Conservation (phyloP, 2,797 vertebrate species). For the Hoplostethus atlanticus region DNA sequence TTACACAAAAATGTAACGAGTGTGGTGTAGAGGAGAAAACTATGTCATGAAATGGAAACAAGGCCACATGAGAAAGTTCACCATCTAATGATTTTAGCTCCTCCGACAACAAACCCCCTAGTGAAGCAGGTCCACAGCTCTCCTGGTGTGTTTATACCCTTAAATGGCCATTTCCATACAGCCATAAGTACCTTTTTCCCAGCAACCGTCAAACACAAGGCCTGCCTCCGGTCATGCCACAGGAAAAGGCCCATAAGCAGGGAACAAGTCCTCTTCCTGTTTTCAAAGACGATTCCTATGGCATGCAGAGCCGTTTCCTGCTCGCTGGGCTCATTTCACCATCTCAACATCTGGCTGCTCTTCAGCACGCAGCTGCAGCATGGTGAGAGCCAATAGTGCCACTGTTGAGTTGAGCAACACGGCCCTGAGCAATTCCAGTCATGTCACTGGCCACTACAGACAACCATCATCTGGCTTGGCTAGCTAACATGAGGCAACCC, state of each 20-base stretch:
- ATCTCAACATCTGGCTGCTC: constrained; percentile 88
- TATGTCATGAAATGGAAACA: neutral
- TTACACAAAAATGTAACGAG: constrained; percentile 4
- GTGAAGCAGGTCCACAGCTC: constrained; percentile 34
- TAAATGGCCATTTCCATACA: constrained; percentile 84
- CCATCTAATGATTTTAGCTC: neutral
- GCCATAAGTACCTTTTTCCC: constrained; percentile 83
- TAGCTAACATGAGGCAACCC: neutral
- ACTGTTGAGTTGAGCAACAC: constrained; percentile 71
- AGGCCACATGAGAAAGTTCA: neutral
- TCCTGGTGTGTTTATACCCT: constrained; percentile 61
- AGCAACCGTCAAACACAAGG: constrained; percentile 85
- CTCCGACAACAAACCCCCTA: neutral
- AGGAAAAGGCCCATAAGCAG: constrained; percentile 90
- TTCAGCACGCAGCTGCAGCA: constrained; percentile 80
- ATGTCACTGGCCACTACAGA: constrained; percentile 46
- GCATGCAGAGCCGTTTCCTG: constrained; percentile 88
- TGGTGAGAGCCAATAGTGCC: constrained; percentile 70
- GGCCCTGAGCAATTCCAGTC: constrained; percentile 61
- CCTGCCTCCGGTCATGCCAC: constrained; percentile 87
- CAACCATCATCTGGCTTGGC: constrained; percentile 25
- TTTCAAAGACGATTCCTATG: constrained; percentile 91
- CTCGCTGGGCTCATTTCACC: constrained; percentile 81
- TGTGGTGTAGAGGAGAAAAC: neutral
- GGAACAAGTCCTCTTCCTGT: constrained; percentile 96